Evolutionary conservation across 2,113 vertebrate genomes (phyloP).

Genomic region (Phocoena sinus): DNA sequence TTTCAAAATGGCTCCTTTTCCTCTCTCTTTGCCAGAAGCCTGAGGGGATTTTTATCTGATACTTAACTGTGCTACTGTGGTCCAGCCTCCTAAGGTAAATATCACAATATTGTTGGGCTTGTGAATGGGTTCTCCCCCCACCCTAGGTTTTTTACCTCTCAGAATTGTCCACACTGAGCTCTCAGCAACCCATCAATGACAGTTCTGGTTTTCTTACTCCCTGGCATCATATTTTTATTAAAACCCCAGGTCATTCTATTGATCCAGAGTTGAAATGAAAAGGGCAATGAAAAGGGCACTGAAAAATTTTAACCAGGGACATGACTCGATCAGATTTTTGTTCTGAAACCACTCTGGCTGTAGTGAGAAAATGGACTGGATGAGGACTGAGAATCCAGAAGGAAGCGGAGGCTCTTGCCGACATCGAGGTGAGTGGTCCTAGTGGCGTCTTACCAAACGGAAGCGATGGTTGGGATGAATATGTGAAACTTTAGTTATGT

Average conservation of each 20-base stretch:
- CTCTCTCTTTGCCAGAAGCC: not conserved
- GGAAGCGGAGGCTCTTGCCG: fast-evolving
- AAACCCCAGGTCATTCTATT: not conserved
- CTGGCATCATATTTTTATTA: not conserved
- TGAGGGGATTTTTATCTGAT: not conserved
- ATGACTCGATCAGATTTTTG: not conserved
- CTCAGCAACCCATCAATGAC: not conserved
- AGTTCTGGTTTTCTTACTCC: not conserved
- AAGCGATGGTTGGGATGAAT: not conserved
- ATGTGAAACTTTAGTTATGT: not conserved
- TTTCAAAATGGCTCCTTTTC: not conserved
- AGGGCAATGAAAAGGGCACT: not conserved
- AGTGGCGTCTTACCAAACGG: not conserved
- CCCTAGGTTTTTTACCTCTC: not conserved
- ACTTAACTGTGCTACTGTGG: not conserved
- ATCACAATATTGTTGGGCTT: not conserved
- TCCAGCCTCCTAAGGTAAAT: not conserved
- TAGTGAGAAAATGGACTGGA: not conserved
- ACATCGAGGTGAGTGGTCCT: not conserved
- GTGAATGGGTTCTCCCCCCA: not conserved
- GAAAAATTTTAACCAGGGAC: not conserved
- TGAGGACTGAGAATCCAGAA: not conserved
- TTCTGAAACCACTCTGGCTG: not conserved
- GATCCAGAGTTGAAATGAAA: not conserved
- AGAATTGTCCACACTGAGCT: not conserved